These are phyloP conservation scores for Vannuccia rotundouncinata DNA, from an alignment of 2,888 invertebrate species.

Conservation along the genomic window DNA sequence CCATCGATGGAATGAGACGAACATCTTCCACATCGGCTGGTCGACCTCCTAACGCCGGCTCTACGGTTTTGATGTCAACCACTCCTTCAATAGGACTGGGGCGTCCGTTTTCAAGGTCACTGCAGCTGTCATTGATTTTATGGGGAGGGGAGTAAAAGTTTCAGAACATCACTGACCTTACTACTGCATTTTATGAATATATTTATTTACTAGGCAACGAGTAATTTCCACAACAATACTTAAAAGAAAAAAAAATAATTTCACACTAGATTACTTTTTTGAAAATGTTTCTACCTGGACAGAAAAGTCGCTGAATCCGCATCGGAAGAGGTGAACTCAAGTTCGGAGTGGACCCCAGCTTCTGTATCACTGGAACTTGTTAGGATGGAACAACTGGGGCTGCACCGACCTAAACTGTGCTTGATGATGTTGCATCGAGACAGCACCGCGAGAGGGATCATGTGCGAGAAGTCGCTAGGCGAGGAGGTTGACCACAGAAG, in stretches of 20 bases:
- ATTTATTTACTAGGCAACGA: too few relatives aligned
- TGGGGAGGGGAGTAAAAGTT: too few relatives aligned
- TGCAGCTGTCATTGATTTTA: too few relatives aligned
- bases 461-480: too few relatives aligned
- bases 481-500: neutral
- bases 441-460: neutral
- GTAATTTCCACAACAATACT: too few relatives aligned
- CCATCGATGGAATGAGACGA: neutral
- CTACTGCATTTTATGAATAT: too few relatives aligned
- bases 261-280: neutral
- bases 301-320: neutral
- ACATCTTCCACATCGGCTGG: conserved; percentile 2
- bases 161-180: too few relatives aligned
- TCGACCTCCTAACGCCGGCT: neutral
- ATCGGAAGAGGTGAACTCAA: neutral
- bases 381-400: neutral
- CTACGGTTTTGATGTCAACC: neutral
- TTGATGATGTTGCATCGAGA: neutral
- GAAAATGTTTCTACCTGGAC: neutral
- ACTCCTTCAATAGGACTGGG: conserved; percentile 3
- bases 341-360: neutral
- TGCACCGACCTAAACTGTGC: neutral
- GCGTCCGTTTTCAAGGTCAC: neutral
- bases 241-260: neutral
- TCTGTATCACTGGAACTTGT: neutral